Evolutionary conservation across 1,140 invertebrate genomes (phyloP).

Genomic region (Papilio dardanus): DNA sequence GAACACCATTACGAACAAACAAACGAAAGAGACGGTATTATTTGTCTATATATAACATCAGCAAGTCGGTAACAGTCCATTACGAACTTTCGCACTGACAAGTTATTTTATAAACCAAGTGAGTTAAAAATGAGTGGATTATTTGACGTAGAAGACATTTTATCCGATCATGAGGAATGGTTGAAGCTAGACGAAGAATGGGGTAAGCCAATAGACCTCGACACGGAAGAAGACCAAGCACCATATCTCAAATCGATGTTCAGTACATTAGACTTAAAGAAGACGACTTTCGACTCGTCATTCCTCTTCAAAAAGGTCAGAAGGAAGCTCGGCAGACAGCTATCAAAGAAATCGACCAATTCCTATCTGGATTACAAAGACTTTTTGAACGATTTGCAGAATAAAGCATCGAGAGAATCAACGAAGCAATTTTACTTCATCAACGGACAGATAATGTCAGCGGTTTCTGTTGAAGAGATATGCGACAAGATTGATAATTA

Average conservation of each 20-base stretch:
- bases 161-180: slow-evolving; percentile 70
- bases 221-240: slow-evolving; percentile 62
- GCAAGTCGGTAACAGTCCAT: slow-evolving; percentile 18
- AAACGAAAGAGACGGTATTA: slow-evolving; percentile 25
- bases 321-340: slow-evolving; percentile 55
- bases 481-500: slow-evolving; percentile 70
- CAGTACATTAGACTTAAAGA: slow-evolving; percentile 60
- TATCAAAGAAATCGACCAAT: slow-evolving; percentile 54
- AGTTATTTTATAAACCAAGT: not conserved
- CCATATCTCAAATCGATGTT: slow-evolving; percentile 51
- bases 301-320: slow-evolving; percentile 62
- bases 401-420: slow-evolving; percentile 46
- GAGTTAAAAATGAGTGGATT: slow-evolving; percentile 55
- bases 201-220: slow-evolving; percentile 68
- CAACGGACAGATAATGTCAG: slow-evolving; percentile 65
- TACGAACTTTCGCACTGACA: slow-evolving; percentile 6
- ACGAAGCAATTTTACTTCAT: slow-evolving; percentile 58
- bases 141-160: slow-evolving; percentile 61
- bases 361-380: slow-evolving; percentile 58
- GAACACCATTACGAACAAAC: slow-evolving; percentile 29
- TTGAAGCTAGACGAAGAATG: slow-evolving; percentile 63
- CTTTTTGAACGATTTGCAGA: slow-evolving; percentile 58
- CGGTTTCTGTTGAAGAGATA: slow-evolving; percentile 67
- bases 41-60: slow-evolving; percentile 19
- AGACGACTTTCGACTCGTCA: slow-evolving; percentile 66